These are phyloP conservation scores for Parambassis ranga DNA, from an alignment of 2,797 vertebrate genomes.

Conservation along the genomic window DNA sequence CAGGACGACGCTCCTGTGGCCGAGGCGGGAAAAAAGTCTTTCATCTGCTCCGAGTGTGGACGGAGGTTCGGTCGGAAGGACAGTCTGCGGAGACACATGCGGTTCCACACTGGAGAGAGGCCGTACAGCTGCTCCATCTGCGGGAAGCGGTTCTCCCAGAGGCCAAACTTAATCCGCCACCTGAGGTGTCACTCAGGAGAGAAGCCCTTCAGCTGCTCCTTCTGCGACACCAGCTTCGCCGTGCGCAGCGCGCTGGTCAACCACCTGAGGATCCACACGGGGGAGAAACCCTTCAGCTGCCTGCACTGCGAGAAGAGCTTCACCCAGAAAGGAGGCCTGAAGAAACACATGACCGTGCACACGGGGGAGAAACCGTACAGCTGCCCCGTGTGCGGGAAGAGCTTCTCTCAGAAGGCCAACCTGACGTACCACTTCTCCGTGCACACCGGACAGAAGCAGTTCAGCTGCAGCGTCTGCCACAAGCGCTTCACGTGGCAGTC, in stretches of 20 bases:
- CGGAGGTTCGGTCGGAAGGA: slow-evolving; percentile 14
- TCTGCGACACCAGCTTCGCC: background rate
- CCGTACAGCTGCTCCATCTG: slow-evolving; percentile 4
- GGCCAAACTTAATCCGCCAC: slow-evolving; percentile 14
- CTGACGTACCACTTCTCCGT: too few relatives aligned
- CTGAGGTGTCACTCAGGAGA: slow-evolving; percentile 9
- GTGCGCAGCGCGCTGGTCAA: too few relatives aligned
- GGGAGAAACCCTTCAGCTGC: background rate
- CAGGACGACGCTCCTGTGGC: background rate
- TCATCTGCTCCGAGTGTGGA: background rate
- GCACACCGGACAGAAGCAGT: slow-evolving; percentile 19
- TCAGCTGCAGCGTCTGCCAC: slow-evolving; percentile 2
- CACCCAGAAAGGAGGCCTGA: slow-evolving; percentile 22
- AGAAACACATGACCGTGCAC: slow-evolving; percentile 37
- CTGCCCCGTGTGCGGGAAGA: slow-evolving; percentile 8
- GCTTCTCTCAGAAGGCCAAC: background rate
- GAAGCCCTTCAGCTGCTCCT: slow-evolving; percentile 2
- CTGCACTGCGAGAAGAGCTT: slow-evolving; percentile 5
- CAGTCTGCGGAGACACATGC: slow-evolving; percentile 13
- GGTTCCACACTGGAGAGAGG: slow-evolving; percentile 11
- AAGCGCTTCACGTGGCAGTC: slow-evolving; percentile 20
- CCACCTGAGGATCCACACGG: slow-evolving; percentile 11
- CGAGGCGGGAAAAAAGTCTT: slow-evolving; percentile 1
- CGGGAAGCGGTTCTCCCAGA: slow-evolving; percentile 1
- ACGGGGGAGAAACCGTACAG: slow-evolving; percentile 23